phyloP scores from a whole-genome alignment of 2,113 vertebrate genomes.

The Corythaeola cristata region DNA sequence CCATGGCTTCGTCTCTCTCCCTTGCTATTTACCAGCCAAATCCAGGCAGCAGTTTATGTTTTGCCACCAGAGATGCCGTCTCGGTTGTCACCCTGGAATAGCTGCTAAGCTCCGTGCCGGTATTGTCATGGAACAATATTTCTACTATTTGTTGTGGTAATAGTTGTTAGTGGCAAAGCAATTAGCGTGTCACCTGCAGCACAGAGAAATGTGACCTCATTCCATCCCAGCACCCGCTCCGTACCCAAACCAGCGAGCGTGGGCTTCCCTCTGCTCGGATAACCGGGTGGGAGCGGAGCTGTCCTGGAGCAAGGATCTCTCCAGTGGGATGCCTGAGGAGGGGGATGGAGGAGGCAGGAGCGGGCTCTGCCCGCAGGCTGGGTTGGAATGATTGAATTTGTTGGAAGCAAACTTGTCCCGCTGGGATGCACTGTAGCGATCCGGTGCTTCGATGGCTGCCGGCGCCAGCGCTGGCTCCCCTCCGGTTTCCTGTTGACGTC shows the following conservation, averaged over 20 bases:
- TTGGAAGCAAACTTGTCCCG: background rate
- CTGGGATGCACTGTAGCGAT: background rate
- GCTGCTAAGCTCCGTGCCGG: background rate
- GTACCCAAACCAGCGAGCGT: background rate
- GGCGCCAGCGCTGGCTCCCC: slow-evolving; percentile 23
- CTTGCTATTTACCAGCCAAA: background rate
- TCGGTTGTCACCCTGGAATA: slow-evolving; percentile 29
- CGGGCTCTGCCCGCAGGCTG: background rate
- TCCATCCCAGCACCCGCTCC: background rate
- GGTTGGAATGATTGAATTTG: background rate
- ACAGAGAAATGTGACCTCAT: background rate
- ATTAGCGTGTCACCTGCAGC: slow-evolving; percentile 25
- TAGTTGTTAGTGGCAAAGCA: slow-evolving; percentile 36
- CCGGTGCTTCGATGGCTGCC: background rate
- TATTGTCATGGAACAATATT: slow-evolving; percentile 23
- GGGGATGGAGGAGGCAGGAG: background rate
- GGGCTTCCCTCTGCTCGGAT: background rate
- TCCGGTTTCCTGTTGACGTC: slow-evolving; percentile 75
- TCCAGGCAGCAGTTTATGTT: background rate
- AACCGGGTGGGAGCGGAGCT: background rate
- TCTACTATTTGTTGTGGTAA: slow-evolving; percentile 66
- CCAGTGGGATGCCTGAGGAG: background rate
- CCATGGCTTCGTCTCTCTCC: background rate
- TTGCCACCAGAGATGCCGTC: background rate
- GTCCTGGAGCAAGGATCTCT: background rate